Evolutionary conservation across 2,797 vertebrate genomes (phyloP).

Genomic region (Halcyon leucocephala): DNA sequence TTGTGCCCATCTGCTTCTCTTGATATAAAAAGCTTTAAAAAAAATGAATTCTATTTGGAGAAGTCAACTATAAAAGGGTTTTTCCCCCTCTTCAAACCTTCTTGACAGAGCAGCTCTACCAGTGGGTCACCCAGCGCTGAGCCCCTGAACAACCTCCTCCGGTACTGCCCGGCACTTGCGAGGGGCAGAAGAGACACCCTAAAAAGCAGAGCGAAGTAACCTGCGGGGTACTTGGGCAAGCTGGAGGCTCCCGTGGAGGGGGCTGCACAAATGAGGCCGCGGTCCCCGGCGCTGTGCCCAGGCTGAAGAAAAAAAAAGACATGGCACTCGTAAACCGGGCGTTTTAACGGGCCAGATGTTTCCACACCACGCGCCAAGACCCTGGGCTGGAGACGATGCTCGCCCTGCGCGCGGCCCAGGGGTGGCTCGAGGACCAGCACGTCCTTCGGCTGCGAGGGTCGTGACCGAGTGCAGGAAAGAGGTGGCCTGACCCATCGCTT

Average conservation of each 20-base stretch:
- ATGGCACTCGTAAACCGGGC: fast-evolving
- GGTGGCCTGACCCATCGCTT: fast-evolving
- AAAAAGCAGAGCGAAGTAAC: too few species aligned
- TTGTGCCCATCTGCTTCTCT: background rate
- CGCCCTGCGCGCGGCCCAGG: background rate
- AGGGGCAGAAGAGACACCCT: background rate
- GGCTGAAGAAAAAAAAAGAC: background rate
- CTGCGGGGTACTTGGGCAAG: too few species aligned
- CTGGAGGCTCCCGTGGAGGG: too few species aligned
- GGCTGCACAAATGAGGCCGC: too few species aligned
- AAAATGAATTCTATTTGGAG: background rate
- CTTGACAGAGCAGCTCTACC: background rate
- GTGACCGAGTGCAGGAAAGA: fast-evolving
- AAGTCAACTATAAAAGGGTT: background rate
- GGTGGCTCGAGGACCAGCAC: background rate
- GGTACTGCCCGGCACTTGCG: fast-evolving
- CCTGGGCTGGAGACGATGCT: fast-evolving
- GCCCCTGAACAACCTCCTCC: background rate
- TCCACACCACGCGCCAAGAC: fast-evolving
- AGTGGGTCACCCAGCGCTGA: too few species aligned
- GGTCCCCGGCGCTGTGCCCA: background rate
- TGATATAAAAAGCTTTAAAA: background rate
- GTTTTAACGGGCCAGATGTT: background rate
- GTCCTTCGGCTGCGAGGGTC: background rate
- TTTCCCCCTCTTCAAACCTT: background rate